Percentiles rank a stretch among this genome's conserved stretches.
Conservation (phyloP, 2,888 invertebrate genomes). For the Synergus japonicus region DNA sequence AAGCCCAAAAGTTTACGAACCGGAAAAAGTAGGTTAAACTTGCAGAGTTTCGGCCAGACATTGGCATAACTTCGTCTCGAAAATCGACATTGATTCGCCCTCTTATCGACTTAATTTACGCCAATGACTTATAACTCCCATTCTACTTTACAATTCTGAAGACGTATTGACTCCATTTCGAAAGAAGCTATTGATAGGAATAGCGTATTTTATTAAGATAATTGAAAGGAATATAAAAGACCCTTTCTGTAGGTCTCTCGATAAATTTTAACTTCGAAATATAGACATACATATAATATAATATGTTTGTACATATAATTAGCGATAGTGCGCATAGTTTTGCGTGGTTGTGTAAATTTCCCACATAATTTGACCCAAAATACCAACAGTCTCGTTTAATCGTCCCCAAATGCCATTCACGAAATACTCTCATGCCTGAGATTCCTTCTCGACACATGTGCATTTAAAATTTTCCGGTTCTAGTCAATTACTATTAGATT, state of each 20-base stretch:
- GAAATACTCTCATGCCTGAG: constrained; percentile 50
- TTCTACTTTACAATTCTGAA: constrained; percentile 40
- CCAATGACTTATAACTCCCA: constrained; percentile 32
- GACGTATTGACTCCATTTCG: constrained; percentile 16
- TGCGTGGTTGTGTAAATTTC: constrained; percentile 54
- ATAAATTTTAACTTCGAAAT: constrained; percentile 43
- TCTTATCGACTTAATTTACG: constrained; percentile 35
- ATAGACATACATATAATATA: constrained; percentile 45
- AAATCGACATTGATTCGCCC: constrained; percentile 38
- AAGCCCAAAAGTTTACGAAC: constrained; percentile 52
- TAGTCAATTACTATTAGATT: constrained; percentile 20
- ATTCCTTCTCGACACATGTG: constrained; percentile 49
- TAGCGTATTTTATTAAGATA: neutral
- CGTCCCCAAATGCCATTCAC: constrained; percentile 53
- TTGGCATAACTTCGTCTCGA: constrained; percentile 42
- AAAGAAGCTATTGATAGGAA: constrained; percentile 4
- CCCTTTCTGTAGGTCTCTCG: no score
- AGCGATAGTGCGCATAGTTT: constrained; percentile 51
- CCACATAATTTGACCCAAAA: constrained; percentile 55
- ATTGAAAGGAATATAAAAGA: neutral
- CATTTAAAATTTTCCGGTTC: constrained; percentile 42
- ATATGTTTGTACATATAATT: constrained; percentile 37
- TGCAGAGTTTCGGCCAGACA: constrained; percentile 41
- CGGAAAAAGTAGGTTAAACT: constrained; percentile 58
- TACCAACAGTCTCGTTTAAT: constrained; percentile 56